Evolutionary conservation across 1,140 invertebrate genomes (phyloP).

Genomic region (Brachionus asplanchnoidis): DNA sequence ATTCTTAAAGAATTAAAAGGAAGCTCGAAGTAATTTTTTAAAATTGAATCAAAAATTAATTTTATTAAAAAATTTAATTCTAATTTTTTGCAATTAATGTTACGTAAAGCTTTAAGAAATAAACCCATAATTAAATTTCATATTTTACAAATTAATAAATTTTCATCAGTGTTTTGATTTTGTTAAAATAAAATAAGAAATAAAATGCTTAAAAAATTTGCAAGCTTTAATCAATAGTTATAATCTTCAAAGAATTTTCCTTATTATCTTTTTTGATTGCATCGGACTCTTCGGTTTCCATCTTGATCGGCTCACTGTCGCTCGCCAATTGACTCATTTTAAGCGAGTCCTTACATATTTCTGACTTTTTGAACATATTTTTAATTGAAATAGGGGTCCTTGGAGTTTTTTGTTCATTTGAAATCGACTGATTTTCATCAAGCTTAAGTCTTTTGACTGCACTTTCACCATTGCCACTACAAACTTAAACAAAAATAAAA

Average conservation of each 20-base stretch:
- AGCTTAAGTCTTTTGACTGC: slow-evolving; percentile 35
- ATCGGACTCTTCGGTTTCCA: background rate
- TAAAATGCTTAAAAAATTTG: background rate
- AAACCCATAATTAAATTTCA: background rate
- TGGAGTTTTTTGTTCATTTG: slow-evolving; percentile 4
- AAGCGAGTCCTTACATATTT: background rate
- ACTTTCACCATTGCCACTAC: slow-evolving; percentile 13
- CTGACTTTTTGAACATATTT: slow-evolving; percentile 1
- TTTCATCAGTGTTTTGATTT: background rate
- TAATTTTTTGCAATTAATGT: background rate
- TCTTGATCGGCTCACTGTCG: background rate
- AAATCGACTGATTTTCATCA: background rate
- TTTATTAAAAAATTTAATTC: background rate
- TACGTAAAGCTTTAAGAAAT: background rate
- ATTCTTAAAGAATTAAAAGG: too few relatives aligned
- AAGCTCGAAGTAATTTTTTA: too few relatives aligned
- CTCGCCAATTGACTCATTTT: background rate
- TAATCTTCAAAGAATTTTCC: background rate
- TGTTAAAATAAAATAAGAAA: background rate
- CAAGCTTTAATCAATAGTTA: background rate
- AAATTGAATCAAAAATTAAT: background rate
- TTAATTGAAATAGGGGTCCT: background rate
- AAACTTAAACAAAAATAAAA: slow-evolving; percentile 6
- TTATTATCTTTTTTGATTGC: background rate
- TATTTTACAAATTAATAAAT: background rate